Base-by-base conservation (phyloP, 2,888 invertebrate genomes). In the Acholoe squamosa region DNA sequence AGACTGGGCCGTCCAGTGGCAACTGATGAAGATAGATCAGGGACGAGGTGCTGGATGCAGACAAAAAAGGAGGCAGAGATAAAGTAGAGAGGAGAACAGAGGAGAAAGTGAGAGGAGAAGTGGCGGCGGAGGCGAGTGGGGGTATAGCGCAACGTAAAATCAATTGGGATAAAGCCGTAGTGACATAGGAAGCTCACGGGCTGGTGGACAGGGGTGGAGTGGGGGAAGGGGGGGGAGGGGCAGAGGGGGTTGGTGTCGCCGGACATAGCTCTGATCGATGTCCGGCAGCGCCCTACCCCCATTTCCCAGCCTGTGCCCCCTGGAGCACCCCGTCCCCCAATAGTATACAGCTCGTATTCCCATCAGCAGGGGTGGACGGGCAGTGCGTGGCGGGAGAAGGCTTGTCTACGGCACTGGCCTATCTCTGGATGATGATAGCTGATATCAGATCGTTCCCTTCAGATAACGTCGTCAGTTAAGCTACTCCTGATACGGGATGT, bases 361-460 rank as follows among this genome's bases (percentile, higher is more conserved):
- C 43, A 43, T 43, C 43, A 43, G 5, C 3, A 43, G n/a, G 22
- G n/a, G 25, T 71, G 71, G 71, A n/a, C 34, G 34, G 80, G 16
- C 34, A 19, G 14, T 43, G 34, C 1, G 34, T 34, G 80, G 33
- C 1, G 43, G 80, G 80, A 14, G 43, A 16, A 16, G 10, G 76
- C 76, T 31, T 34, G 80, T 5, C 31, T 43, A 19, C 34, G 19
- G 1, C 80, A 80, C 33, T 80, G 28, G 12, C 61, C 61, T 3
- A 43, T n/a, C 19, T 61, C 61, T 14, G 61, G 61, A 16, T 14
- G 43, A 33, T 80, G 80, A 80, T 80, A 80, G 80, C 80, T 43
- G 33, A 80, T 80, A 80, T 80, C 80, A 34, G 80, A 80, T 80
- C 80, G n/a, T n/a, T 80, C 43, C 80, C 7, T 80, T 80, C n/a